Conservation (phyloP, 1,140 invertebrate species). For the Drosophila navojoa region DNA sequence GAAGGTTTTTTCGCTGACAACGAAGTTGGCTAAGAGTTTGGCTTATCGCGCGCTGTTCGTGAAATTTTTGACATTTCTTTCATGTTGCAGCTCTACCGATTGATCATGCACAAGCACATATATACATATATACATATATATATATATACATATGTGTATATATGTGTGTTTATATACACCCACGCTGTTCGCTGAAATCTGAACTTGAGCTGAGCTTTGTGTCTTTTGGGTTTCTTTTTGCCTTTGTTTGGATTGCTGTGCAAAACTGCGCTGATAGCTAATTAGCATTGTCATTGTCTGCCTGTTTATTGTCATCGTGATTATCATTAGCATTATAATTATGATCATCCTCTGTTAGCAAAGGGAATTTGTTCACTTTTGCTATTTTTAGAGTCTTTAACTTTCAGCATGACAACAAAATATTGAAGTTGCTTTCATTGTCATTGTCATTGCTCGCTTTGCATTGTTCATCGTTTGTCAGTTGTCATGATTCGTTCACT, state of each 20-base stretch:
- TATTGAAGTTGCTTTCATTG: not conserved
- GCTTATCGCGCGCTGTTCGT: conserved; percentile 27
- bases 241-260: not conserved
- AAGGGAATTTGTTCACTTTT: too few relatives aligned
- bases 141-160: too few relatives aligned
- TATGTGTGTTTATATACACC: not conserved
- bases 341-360: too few relatives aligned
- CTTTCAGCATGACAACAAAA: not conserved
- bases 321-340: too few relatives aligned
- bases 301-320: not conserved
- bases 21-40: not conserved
- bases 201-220: not conserved
- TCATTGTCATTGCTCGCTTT: conserved; percentile 1
- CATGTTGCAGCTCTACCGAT: not conserved
- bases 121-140: not conserved
- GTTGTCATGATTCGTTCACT: not conserved
- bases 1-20: conserved; percentile 32
- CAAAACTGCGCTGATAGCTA: not conserved
- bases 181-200: not conserved
- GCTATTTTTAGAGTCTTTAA: too few relatives aligned
- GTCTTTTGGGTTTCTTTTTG: not conserved
- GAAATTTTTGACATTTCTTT: conserved; percentile 26
- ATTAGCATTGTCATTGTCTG: conserved; percentile 2
- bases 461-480: not conserved
- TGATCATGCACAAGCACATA: not conserved